Conservation (phyloP, 1,140 invertebrate species). For the Lepidurus arcticus region DNA sequence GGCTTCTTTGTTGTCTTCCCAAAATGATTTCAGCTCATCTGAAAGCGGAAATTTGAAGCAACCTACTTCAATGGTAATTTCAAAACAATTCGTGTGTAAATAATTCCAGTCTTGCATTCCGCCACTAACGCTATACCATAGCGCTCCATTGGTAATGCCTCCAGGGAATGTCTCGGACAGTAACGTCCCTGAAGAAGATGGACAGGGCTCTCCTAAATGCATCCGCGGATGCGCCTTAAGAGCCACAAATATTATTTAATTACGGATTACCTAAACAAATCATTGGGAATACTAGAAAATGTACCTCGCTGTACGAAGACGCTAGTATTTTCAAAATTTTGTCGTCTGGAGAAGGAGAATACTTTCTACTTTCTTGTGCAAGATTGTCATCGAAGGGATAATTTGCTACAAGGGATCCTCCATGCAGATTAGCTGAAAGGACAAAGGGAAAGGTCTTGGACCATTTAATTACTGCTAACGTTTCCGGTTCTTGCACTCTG, state of each 20-base stretch:
- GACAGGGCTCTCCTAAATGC: constrained; percentile 69
- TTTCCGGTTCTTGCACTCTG: constrained; percentile 69
- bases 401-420: constrained; percentile 87
- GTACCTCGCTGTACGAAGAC: constrained; percentile 70
- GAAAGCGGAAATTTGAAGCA: constrained; percentile 84
- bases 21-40: constrained; percentile 67
- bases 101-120: constrained; percentile 99
- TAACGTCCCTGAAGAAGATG: constrained; percentile 44
- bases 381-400: constrained; percentile 82
- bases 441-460: constrained; percentile 80
- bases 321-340: constrained; percentile 75
- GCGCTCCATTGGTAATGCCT: constrained; percentile 87
- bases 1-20: constrained; percentile 82
- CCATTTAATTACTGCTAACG: constrained; percentile 87
- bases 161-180: constrained; percentile 63
- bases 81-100: constrained; percentile 82
- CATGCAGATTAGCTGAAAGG: constrained; percentile 92
- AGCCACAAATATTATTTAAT: constrained; percentile 21
- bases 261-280: background rate
- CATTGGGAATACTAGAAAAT: constrained; percentile 35
- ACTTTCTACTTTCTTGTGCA: constrained; percentile 35
- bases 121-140: constrained; percentile 80
- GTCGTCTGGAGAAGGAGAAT: constrained; percentile 73
- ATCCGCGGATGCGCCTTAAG: constrained; percentile 68
- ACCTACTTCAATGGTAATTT: constrained; percentile 89